Evolutionary conservation across 2,888 invertebrate genomes (phyloP).

Genomic region (Schizotus pectinicornis): DNA sequence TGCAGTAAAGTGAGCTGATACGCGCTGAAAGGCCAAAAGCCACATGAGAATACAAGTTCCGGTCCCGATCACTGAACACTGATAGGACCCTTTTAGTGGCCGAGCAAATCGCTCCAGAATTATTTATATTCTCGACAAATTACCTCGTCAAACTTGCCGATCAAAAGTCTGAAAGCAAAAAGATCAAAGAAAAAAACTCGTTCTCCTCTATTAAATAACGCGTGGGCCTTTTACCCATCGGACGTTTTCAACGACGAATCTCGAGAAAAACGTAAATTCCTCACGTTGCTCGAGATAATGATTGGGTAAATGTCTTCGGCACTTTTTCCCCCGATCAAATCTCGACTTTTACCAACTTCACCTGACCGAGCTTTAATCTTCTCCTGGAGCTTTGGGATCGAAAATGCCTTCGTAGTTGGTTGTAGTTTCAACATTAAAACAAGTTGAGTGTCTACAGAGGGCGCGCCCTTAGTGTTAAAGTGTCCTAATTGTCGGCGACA

Average conservation of each 20-base stretch:
- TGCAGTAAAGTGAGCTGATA: constrained; percentile 50
- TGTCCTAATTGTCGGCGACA: constrained; percentile 50
- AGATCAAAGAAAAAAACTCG: constrained; percentile 23
- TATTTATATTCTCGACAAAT: constrained; percentile 56
- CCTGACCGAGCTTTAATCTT: too few species aligned
- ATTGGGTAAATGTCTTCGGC: too few species aligned
- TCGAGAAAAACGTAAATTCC: too few species aligned
- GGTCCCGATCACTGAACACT: constrained; percentile 50
- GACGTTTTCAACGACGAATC: not conserved
- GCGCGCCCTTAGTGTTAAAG: constrained; percentile 48
- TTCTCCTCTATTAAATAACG: not conserved
- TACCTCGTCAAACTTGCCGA: constrained; percentile 34
- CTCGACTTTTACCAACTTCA: too few species aligned
- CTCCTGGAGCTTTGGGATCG: too few species aligned
- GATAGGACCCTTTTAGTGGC: constrained; percentile 57
- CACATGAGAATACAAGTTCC: constrained; percentile 54
- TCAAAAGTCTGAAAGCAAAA: constrained; percentile 13
- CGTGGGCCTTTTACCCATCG: too few species aligned
- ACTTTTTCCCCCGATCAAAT: too few species aligned
- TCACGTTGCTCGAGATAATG: too few species aligned
- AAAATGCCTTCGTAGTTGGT: not conserved
- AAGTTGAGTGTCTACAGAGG: constrained; percentile 36
- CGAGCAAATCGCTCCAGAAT: constrained; percentile 57
- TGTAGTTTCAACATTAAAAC: constrained; percentile 9
- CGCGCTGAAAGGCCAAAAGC: constrained; percentile 51